Evolutionary conservation across 2,888 invertebrate genomes (phyloP), one percentile per base, ranked within the genome.

Genomic region (Magallana nippona): DNA sequence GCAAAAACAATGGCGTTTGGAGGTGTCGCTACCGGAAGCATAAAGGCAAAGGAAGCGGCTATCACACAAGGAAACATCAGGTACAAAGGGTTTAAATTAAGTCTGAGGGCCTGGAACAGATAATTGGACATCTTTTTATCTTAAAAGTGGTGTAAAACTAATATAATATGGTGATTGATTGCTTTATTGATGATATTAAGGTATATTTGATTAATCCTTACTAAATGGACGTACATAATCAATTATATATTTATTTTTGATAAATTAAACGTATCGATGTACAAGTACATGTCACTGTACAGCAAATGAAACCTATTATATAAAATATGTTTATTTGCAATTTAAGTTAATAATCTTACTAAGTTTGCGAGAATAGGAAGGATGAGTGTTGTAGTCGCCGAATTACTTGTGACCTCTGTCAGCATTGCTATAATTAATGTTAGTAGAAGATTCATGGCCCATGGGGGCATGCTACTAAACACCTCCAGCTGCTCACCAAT

Each of bases 21-120:
- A 3, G 98, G 98, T 0, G 98, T 98, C 79, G 98, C 98, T 15
- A 98, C 98, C 0, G 98, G 98, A 94, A 98, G 95, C 95, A 97
- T 97, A 95, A 98, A 95, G n/a, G 95, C 97, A 95, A 97, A 97
- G 83, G 98, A 98, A 93, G 98, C 97, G 10, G 97, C 96, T 58
- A 98, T 95, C 0, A 97, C 96, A 0, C 97, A 97, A 0, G 98
- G 98, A 90, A 98, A 95, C 96, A 98, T 97, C 93, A 98, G 95
- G 94, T 97, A 97, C 86, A 98, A 95, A 0, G 98, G 98, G 95
- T 98, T 97, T 85, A 97, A 95, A 90, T 95, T 94, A 10, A 86
- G 95, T 0, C 95, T 96, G n/a, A 96, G 94, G 0, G 97, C 96
- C 97, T 97, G 95, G 13, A 81, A 63, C 3, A 57, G 22, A 57